phyloP scores from a whole-genome alignment of 2,113 vertebrate genomes.

The Mastomys coucha region DNA sequence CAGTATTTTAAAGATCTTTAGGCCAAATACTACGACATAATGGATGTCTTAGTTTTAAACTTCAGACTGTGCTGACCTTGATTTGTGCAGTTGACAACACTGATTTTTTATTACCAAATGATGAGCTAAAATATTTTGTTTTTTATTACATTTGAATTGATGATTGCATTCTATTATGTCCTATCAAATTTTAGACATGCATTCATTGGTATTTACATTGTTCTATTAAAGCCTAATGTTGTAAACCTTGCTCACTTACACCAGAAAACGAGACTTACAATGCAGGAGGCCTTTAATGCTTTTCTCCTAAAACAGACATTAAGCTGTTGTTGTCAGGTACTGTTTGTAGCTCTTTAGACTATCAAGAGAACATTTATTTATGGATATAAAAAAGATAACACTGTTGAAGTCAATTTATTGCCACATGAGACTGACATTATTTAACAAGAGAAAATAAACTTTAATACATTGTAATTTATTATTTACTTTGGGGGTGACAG shows the following conservation, averaged over 20 bases:
- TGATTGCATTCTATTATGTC: constrained; percentile 81
- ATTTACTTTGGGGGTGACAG: constrained; percentile 73
- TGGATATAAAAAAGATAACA: constrained; percentile 82
- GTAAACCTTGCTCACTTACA: constrained; percentile 68
- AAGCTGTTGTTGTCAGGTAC: constrained; percentile 83
- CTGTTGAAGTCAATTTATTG: constrained; percentile 62
- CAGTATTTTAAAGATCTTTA: constrained; percentile 82
- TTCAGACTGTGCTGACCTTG: constrained; percentile 69
- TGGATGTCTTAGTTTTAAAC: constrained; percentile 74
- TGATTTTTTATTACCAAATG: constrained; percentile 81
- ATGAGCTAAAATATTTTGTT: constrained; percentile 84
- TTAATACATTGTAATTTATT: constrained; percentile 73
- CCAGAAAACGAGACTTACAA: constrained; percentile 72
- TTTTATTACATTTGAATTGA: constrained; percentile 83
- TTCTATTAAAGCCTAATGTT: constrained; percentile 75
- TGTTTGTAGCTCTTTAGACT: constrained; percentile 79
- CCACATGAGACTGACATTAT: constrained; percentile 74
- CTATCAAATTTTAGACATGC: constrained; percentile 80
- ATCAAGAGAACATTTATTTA: constrained; percentile 80
- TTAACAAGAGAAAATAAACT: constrained; percentile 64
- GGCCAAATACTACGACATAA: constrained; percentile 79
- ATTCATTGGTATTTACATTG: constrained; percentile 75
- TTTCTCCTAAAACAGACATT: constrained; percentile 75
- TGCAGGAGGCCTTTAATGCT: constrained; percentile 79
- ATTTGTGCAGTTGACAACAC: constrained; percentile 73